phyloP scores from a whole-genome alignment of 2,797 vertebrate species.

The Ctenosaura bakeri region DNA sequence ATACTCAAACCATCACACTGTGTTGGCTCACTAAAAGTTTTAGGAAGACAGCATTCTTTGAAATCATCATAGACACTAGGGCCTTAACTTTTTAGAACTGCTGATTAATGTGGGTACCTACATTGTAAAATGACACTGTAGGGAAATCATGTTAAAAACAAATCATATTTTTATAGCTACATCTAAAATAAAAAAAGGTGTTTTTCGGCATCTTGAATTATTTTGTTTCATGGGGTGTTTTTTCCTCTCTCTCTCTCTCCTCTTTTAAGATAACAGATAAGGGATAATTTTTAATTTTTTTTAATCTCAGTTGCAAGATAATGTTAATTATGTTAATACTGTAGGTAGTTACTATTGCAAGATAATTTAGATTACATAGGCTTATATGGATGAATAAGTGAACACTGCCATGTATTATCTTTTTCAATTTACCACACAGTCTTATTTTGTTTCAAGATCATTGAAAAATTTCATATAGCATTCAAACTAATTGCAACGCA shows the following conservation, averaged over 20 bases:
- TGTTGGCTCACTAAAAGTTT: neutral
- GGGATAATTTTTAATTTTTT: neutral
- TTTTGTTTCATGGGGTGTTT: neutral
- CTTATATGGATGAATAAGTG: neutral
- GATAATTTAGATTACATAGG: neutral
- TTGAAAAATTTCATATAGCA: neutral
- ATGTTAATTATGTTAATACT: conserved; percentile 3
- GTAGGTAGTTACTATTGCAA: neutral
- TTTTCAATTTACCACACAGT: neutral
- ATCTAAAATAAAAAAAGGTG: neutral
- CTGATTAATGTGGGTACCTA: neutral
- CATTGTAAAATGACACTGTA: neutral
- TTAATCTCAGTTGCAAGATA: neutral
- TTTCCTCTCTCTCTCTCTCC: neutral
- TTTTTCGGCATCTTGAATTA: neutral
- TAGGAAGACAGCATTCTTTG: neutral
- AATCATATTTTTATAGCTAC: neutral
- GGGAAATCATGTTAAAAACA: neutral
- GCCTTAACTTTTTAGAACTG: neutral
- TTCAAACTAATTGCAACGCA: neutral
- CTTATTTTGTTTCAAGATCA: neutral
- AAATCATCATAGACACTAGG: neutral
- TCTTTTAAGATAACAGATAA: too few species aligned
- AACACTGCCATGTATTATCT: neutral
- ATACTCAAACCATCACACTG: too few species aligned